Evolutionary conservation across 2,113 vertebrate genomes (phyloP).

Genomic region (Fregata magnificens): DNA sequence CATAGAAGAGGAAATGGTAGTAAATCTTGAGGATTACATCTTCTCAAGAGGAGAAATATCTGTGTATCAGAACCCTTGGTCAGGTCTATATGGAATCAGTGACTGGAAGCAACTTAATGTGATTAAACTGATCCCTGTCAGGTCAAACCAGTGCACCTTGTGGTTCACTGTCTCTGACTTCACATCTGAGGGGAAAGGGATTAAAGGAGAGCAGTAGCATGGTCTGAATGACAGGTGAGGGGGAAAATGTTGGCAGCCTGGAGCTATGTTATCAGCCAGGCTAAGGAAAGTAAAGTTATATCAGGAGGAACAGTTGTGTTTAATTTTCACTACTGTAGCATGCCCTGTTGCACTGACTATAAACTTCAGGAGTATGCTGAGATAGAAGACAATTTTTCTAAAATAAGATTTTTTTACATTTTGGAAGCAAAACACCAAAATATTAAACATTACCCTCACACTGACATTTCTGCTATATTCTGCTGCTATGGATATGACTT

Average conservation of each 20-base stretch:
- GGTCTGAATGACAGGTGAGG: neutral
- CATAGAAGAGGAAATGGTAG: neutral
- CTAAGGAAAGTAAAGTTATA: neutral
- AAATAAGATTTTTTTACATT: neutral
- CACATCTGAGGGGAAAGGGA: neutral
- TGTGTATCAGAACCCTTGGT: neutral
- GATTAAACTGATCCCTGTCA: neutral
- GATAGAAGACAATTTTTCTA: neutral
- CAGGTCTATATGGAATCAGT: neutral
- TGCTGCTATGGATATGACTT: neutral
- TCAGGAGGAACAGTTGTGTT: neutral
- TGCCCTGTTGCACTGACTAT: neutral
- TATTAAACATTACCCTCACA: neutral
- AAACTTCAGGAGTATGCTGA: neutral
- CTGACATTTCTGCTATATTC: neutral
- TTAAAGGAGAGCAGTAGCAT: neutral
- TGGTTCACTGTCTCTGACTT: neutral
- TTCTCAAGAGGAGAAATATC: neutral
- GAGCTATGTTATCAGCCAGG: neutral
- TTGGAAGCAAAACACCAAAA: neutral
- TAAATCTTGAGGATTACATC: neutral
- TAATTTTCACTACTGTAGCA: neutral
- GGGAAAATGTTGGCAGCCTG: neutral
- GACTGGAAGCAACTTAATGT: neutral
- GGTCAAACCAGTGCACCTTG: neutral